Conservation (phyloP, 2,888 invertebrate genomes). For the Periphyllus acericola region DNA sequence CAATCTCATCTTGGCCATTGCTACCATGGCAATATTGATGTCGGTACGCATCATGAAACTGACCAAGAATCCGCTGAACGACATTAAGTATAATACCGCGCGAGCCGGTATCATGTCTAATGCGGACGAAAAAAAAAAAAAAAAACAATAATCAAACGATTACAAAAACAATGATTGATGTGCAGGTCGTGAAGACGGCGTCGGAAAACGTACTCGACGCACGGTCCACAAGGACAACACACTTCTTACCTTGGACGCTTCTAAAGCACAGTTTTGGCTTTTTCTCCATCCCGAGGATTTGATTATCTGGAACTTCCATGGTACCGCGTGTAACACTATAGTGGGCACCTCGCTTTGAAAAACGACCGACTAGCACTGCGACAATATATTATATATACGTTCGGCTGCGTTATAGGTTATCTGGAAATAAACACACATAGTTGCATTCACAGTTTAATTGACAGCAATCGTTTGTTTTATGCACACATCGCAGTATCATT, state of each 20-base stretch:
- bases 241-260: constrained; percentile 62
- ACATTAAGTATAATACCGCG: constrained; percentile 76
- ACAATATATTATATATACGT: not conserved
- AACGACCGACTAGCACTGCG: no score
- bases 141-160: not conserved
- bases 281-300: constrained; percentile 53
- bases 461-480: no score
- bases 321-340: not conserved
- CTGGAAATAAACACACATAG: not conserved
- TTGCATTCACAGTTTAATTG: no score
- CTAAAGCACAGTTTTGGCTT: constrained; percentile 63
- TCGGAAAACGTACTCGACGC: not conserved
- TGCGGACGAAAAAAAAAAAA: not conserved
- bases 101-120: constrained; percentile 75
- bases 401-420: not conserved
- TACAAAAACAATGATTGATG: not conserved
- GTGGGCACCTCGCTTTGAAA: no score
- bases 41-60: constrained; percentile 82
- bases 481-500: no score
- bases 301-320: constrained; percentile 44
- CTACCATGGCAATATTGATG: constrained; percentile 78
- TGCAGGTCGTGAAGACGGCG: no score
- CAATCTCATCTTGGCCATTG: constrained; percentile 71
- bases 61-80: constrained; percentile 78
- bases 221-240: not conserved